Evolutionary conservation across 2,113 vertebrate genomes (phyloP).

Genomic region (Chinchilla lanigera): DNA sequence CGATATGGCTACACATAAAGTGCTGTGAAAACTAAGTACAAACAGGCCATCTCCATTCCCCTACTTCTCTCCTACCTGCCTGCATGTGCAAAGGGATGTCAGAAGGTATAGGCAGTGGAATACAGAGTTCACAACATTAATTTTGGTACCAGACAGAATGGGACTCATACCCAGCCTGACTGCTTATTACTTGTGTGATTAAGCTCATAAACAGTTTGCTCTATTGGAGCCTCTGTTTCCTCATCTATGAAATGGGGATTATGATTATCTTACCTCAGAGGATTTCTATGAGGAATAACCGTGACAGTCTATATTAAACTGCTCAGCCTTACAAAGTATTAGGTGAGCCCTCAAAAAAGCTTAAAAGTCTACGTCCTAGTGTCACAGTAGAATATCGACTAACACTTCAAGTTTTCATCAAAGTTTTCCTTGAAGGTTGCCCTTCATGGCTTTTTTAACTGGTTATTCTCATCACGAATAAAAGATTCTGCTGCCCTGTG

Average conservation of each 20-base stretch:
- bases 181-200: neutral
- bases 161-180: neutral
- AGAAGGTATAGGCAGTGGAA: neutral
- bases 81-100: neutral
- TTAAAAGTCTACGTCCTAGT: neutral
- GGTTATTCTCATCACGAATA: conserved; percentile 39
- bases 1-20: rapidly evolving
- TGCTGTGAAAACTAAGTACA: neutral
- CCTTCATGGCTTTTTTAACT: conserved; percentile 32
- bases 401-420: conserved; percentile 10
- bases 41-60: neutral
- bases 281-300: neutral
- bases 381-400: neutral
- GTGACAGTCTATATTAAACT: neutral
- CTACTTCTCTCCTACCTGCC: neutral
- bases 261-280: neutral
- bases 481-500: neutral
- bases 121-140: neutral
- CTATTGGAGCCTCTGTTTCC: neutral
- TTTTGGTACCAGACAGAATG: neutral
- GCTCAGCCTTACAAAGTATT: neutral
- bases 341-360: neutral
- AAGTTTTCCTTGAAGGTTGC: neutral
- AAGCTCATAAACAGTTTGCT: neutral
- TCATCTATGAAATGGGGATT: neutral